Conservation (phyloP, 1,140 invertebrate genomes). For the Drosophila oshimai region DNA sequence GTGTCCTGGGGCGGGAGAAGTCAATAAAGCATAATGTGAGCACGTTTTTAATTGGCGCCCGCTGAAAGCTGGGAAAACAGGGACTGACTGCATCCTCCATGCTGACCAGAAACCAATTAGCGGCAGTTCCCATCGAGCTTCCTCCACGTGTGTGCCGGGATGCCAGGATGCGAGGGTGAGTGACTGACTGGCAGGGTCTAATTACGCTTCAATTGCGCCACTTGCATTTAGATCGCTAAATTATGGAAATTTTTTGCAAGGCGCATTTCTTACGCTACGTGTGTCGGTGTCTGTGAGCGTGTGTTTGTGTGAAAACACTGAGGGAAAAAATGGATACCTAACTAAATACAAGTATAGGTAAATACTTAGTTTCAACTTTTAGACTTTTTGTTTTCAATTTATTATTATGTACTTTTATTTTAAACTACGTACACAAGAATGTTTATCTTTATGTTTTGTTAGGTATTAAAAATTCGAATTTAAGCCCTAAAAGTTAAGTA, state of each 20-base stretch:
- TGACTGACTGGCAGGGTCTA: slow-evolving; percentile 72
- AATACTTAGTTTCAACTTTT: no score
- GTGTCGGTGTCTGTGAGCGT: neutral
- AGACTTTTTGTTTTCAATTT: no score
- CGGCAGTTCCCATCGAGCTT: slow-evolving; percentile 38
- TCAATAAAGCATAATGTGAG: slow-evolving; percentile 81
- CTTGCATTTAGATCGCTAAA: slow-evolving; percentile 82
- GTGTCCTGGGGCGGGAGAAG: slow-evolving; percentile 20
- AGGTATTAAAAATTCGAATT: no score
- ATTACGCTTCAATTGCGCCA: slow-evolving; percentile 82
- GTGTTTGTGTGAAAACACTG: slow-evolving; percentile 5
- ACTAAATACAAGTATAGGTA: no score
- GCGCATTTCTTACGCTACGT: slow-evolving; percentile 65
- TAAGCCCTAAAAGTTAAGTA: no score
- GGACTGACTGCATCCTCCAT: slow-evolving; percentile 11
- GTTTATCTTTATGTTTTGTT: no score
- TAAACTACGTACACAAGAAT: no score
- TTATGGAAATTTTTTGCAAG: slow-evolving; percentile 82
- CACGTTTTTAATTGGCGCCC: slow-evolving; percentile 78
- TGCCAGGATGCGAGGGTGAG: slow-evolving; percentile 20
- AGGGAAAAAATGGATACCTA: neutral
- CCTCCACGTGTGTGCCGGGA: slow-evolving; percentile 22
- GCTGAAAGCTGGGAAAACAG: slow-evolving; percentile 55
- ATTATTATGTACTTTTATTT: no score
- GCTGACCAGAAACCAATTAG: slow-evolving; percentile 78